Evolutionary conservation across 2,888 invertebrate species (phyloP), one percentile per base, ranked within the genome.

Genomic region (Bruchidius siliquastri): DNA sequence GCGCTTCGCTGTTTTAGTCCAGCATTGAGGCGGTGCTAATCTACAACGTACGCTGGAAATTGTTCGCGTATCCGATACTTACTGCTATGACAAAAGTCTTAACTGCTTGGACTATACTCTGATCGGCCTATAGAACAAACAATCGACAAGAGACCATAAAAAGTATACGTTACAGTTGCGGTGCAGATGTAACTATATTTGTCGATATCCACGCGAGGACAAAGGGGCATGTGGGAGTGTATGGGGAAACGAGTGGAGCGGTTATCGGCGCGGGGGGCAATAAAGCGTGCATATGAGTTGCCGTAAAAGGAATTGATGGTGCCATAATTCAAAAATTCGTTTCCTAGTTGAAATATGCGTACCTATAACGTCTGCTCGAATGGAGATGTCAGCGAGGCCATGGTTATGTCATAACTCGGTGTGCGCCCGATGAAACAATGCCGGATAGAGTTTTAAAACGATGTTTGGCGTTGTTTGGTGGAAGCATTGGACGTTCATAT

Each of bases 301-400:
- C 68, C 68, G 68, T 68, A 68, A 68, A 68, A 22, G 68, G 22
- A 68, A 68, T 68, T 68, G 68, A 68, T 68, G 68, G 68, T 21
- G 22, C 22, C 20, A 68, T 68, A 68, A 68, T 68, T 68, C 68
- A 68, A 68, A 68, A 68, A 68, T 68, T 68, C 68, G 68, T 68
- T 68, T 68, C 20, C 49, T 49, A 49, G 22, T 21, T 68, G 68
- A 68, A 68, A 68, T 68, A 68, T 68, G 68, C 22, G 22, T 68
- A 21, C 68, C 22, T 68, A 68, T 68, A 68, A 68, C 21, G 21
- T 68, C 22, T 21, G 68, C 21, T 68, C 22, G 4, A 68, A 68
- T 21, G 22, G 68, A 68, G 68, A 68, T 20, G 68, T 68, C 68
- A 22, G 22, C 68, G 49, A 4, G 49, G 49, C 49, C 49, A 49